Evolutionary conservation across 2,797 vertebrate species (phyloP).

Genomic region (Acanthiza pusilla): DNA sequence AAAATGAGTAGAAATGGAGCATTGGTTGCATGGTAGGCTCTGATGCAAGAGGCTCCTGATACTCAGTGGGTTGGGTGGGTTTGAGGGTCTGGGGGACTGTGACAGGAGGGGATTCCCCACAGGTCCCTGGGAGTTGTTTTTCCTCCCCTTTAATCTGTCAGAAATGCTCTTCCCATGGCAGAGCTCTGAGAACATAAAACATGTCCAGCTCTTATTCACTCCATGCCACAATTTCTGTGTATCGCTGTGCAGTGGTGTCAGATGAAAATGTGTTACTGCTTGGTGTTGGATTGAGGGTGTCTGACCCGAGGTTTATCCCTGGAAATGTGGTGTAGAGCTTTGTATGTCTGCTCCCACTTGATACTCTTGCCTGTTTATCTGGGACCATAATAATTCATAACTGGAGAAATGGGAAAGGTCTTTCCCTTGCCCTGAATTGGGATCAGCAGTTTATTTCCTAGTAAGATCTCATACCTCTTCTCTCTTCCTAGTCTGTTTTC

Average conservation of each 20-base stretch:
- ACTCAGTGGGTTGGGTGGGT: accelerated
- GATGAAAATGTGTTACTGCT: neutral
- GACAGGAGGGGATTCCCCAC: neutral
- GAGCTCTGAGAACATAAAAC: accelerated
- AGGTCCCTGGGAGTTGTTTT: neutral
- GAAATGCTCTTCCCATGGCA: neutral
- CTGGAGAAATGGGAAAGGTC: no score
- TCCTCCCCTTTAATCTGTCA: neutral
- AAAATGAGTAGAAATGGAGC: neutral
- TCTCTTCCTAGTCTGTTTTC: neutral
- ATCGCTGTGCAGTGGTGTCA: neutral
- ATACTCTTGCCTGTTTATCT: neutral
- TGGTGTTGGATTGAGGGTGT: neutral
- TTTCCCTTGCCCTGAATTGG: neutral
- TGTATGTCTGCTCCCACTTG: neutral
- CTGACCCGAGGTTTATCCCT: neutral
- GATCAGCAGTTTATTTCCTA: neutral
- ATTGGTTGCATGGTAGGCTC: neutral
- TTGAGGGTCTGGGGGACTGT: neutral
- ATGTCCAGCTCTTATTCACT: no score
- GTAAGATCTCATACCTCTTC: neutral
- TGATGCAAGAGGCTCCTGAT: neutral
- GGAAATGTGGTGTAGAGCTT: neutral
- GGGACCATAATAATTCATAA: neutral
- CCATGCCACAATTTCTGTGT: neutral